These are phyloP conservation scores for Megaceryle maxima DNA, from an alignment of 2,113 vertebrate genomes.

Conservation along the genomic window DNA sequence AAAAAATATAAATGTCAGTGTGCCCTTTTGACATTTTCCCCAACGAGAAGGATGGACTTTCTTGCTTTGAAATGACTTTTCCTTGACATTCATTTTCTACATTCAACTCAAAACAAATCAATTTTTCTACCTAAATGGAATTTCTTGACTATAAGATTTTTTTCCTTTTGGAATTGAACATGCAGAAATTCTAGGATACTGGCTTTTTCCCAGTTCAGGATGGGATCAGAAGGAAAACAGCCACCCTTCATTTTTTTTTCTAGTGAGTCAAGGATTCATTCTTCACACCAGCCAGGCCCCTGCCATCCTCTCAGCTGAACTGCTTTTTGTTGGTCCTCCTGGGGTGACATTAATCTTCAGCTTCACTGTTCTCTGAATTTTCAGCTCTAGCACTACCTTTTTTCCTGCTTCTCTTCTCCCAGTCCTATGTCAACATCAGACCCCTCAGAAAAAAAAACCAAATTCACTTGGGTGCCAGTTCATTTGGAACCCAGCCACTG, in stretches of 20 bases:
- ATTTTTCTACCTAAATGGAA: slow-evolving; percentile 4
- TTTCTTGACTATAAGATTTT: not conserved
- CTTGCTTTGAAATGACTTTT: slow-evolving; percentile 48
- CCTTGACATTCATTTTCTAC: slow-evolving; percentile 66
- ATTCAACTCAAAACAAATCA: slow-evolving; percentile 47
- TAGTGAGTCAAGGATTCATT: not conserved
- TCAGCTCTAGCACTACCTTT: not conserved
- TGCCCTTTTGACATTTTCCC: slow-evolving; percentile 66
- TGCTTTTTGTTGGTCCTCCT: not conserved
- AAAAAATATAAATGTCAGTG: slow-evolving; percentile 55
- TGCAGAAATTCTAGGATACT: not conserved
- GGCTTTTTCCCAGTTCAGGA: not conserved
- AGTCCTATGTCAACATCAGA: not conserved
- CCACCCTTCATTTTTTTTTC: not conserved
- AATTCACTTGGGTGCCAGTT: not conserved
- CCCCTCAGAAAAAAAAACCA: not conserved
- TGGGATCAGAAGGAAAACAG: not conserved
- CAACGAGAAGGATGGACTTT: slow-evolving; percentile 34
- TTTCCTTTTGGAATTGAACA: not conserved
- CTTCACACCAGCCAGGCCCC: not conserved
- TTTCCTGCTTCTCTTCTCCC: not conserved
- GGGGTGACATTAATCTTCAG: not conserved
- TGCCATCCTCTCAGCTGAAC: not conserved
- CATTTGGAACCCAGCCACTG: not conserved
- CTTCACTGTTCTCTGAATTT: not conserved